Base-by-base conservation (phyloP, 2,888 invertebrate species). In the Aporophyla lueneburgensis region DNA sequence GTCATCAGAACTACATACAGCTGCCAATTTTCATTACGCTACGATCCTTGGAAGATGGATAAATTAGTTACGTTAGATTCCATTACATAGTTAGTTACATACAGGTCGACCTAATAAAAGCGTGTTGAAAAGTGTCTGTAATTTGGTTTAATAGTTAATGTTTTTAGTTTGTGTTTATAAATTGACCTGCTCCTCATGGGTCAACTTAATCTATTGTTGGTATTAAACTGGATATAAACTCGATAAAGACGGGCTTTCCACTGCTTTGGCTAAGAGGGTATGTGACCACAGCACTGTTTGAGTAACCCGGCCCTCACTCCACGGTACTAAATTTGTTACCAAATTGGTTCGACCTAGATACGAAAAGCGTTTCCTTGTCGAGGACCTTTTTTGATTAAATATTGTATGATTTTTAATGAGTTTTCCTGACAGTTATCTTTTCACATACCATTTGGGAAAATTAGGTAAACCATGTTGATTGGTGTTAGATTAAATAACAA, bases 291-390 rank as follows among this genome's bases (percentile, higher is more conserved):
- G 46, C 24, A 46, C 14, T 81, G 75, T 81, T 74, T 81, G 75
- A 75, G 46, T 62, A 81, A 63, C 24, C 80, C 53, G 67, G 33
- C 33, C 67, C 81, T 81, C 14, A 75, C 19, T 58, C 5, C 10
- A 33, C 56, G 12, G 58, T 71, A 62, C 46, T 66, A 59, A 79
- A 81, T 81, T 76, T 81, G 51, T 59, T 81, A 58, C 66, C 27
- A 74, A 78, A 81, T 78, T 78, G 62, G 46, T 78, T 81, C n/a
- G 81, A 75, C 81, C 67, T 75, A 63, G 10, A 81, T 75, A 58
- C 33, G 33, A 53, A 33, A 63, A 67, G 33, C 67, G 51, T 58
- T 66, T 66, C n/a, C 16, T 21, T 62, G 51, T 81, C 21, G 24
- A 0, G 5, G 14, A 74, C 80, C 59, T 66, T 81, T 78, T 78